Evolutionary conservation across 2,888 invertebrate genomes (phyloP), one percentile per base, ranked within the genome.

Genomic region (Pollenia griseotomentosa): DNA sequence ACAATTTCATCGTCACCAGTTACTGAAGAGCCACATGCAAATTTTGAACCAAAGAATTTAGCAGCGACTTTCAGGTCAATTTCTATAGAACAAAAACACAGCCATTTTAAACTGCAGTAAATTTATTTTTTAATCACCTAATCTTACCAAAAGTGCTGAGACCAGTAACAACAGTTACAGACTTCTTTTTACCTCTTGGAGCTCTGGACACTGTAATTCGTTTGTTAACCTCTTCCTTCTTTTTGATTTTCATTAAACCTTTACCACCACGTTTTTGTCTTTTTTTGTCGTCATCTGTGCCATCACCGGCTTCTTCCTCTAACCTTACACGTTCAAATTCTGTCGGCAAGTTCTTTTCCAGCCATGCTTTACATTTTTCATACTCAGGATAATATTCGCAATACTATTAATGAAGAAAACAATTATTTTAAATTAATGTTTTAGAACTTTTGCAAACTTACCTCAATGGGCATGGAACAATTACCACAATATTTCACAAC

Each of bases 1-100:
- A 99, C 99, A 92, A 99, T 99, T 94, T 99, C 99, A 95, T 99
- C 99, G 89, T 99, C 98, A 8, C 98, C 99, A 46, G 99, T 99
- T 1, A 99, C 99, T 11, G 99, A 99, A 9, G 99, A 98, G n/a
- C 99, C 99, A 94, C 99, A 99, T 7, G 99, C 99, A 94, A 99
- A 99, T 94, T 97, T 98, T 82, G 97, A 97, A 57, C 99, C 98
- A 94, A 99, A 99, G 93, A 97, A 98, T 93, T 99, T 99, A 46
- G 99, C 97, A 78, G 99, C 99, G 88, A 98, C 98, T 94, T 99
- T 99, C 86, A 99, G 94, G 94, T 99, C 99, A 93, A 99, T 98
- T 93, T 98, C 99, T 98, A 94, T 51, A 8, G 63, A 63, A 51
- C 5, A 33, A 53, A 57, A 66, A 11, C 1, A 23, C 11, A n/a